Percentiles rank a stretch among this genome's conserved stretches.
Conservation (phyloP, 2,888 invertebrate genomes). For the Galerucella calmariensis region DNA sequence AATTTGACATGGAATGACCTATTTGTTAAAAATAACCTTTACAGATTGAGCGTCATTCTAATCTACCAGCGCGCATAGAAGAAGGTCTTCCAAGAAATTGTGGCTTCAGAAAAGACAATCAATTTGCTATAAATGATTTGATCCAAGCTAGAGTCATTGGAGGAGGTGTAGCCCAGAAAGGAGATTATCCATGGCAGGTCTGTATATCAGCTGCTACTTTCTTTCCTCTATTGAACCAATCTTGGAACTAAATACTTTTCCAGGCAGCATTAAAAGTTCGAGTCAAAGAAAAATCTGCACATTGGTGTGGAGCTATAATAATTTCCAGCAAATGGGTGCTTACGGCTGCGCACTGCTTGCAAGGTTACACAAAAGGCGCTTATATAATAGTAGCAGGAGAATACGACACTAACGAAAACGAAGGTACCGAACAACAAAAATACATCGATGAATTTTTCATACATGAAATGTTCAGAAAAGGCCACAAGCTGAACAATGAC, state of each 20-base stretch:
- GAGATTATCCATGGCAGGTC: constrained; percentile 83
- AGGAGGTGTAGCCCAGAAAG: constrained; percentile 71
- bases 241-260: constrained; percentile 43
- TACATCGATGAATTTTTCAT: constrained; percentile 76
- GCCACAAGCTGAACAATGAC: constrained; percentile 78
- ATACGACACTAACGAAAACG: constrained; percentile 75
- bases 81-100: constrained; percentile 59
- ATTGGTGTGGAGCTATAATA: constrained; percentile 82
- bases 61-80: constrained; percentile 23
- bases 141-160: constrained; percentile 71
- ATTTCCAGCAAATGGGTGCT: constrained; percentile 73
- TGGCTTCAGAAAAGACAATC: constrained; percentile 67
- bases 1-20: background rate
- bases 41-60: constrained; percentile 46
- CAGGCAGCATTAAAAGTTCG: constrained; percentile 74
- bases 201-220: constrained; percentile 14
- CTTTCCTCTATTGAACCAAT: constrained; percentile 1
- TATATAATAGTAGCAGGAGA: constrained; percentile 81
- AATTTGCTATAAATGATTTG: constrained; percentile 62
- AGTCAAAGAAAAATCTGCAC: constrained; percentile 67
- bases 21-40: background rate
- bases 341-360: constrained; percentile 80
- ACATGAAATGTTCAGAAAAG: constrained; percentile 75
- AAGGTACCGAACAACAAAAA: constrained; percentile 77
- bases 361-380: constrained; percentile 73